phyloP scores from a whole-genome alignment of 2,888 invertebrate genomes.

The Cactoblastis cactorum region DNA sequence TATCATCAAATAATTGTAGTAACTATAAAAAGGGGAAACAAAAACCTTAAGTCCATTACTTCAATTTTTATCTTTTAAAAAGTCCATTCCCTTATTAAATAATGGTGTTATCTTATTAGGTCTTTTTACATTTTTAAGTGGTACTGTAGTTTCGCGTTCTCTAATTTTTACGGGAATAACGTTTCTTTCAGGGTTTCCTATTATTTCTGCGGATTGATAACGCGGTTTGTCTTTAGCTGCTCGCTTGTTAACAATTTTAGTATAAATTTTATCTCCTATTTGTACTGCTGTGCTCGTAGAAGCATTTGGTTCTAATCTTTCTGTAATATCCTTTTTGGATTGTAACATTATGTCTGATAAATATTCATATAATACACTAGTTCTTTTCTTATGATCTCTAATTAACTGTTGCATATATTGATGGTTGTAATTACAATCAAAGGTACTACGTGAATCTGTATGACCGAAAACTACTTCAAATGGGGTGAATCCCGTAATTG shows the following conservation, averaged over 20 bases:
- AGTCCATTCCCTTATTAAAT: too few species aligned
- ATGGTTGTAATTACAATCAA: background rate
- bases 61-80: too few species aligned
- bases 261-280: constrained; percentile 21
- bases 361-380: constrained; percentile 1
- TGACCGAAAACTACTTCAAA: background rate
- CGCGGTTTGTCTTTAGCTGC: constrained; percentile 25
- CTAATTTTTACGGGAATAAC: constrained; percentile 11
- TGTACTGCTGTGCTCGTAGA: constrained; percentile 11
- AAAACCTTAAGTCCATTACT: too few species aligned
- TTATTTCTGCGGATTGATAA: constrained; percentile 23
- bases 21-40: too few species aligned
- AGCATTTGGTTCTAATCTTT: constrained; percentile 16
- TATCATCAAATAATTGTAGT: too few species aligned
- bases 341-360: background rate
- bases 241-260: constrained; percentile 23
- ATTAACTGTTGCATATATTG: background rate
- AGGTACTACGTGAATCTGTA: background rate
- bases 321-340: too few species aligned
- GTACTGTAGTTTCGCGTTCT: constrained; percentile 7
- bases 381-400: constrained; percentile 12
- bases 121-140: constrained; percentile 16
- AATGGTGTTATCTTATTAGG: constrained; percentile 1
- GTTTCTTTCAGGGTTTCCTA: constrained; percentile 13
- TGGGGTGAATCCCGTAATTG: background rate